Evolutionary conservation across 2,797 vertebrate genomes (phyloP).

Genomic region (Enteromius fasciolatus): DNA sequence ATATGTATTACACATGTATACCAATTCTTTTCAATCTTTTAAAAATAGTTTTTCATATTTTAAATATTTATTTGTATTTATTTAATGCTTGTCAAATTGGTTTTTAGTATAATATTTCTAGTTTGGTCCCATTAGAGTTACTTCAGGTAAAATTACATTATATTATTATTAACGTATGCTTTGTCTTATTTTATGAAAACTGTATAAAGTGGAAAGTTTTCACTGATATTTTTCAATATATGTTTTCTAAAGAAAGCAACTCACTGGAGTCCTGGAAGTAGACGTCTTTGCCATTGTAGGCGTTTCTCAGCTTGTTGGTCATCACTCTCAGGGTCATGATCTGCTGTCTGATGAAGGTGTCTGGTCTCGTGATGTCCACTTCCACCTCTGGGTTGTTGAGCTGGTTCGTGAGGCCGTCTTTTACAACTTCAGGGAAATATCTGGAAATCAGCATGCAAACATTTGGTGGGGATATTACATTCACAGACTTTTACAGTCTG

Average conservation of each 20-base stretch:
- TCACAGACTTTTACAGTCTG: background rate
- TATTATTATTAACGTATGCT: too few relatives aligned
- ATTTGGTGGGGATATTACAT: background rate
- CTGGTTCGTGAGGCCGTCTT: slow-evolving; percentile 95
- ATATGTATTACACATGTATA: too few relatives aligned
- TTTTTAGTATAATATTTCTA: too few relatives aligned
- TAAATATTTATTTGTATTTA: too few relatives aligned
- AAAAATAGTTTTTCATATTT: too few relatives aligned
- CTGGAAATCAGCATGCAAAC: slow-evolving; percentile 66
- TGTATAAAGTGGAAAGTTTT: background rate
- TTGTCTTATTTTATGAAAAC: background rate
- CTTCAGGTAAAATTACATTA: too few relatives aligned
- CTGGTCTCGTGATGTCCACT: slow-evolving; percentile 94
- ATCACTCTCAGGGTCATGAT: slow-evolving; percentile 97
- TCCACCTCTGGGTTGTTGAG: slow-evolving; percentile 96
- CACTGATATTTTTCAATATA: background rate
- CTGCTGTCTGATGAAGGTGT: slow-evolving; percentile 95
- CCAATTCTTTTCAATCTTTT: too few relatives aligned
- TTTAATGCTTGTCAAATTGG: too few relatives aligned
- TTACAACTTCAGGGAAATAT: slow-evolving; percentile 97
- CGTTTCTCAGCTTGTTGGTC: slow-evolving; percentile 96
- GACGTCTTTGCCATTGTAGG: slow-evolving; percentile 96
- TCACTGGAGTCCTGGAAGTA: slow-evolving; percentile 98
- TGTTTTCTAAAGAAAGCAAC: background rate
- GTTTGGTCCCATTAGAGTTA: too few relatives aligned